A percentile compares a stretch with the other conserved stretches of the same genome.
These are phyloP conservation scores for Charadrius vociferus DNA, from an alignment of 2,113 vertebrate genomes.

Conservation along the genomic window DNA sequence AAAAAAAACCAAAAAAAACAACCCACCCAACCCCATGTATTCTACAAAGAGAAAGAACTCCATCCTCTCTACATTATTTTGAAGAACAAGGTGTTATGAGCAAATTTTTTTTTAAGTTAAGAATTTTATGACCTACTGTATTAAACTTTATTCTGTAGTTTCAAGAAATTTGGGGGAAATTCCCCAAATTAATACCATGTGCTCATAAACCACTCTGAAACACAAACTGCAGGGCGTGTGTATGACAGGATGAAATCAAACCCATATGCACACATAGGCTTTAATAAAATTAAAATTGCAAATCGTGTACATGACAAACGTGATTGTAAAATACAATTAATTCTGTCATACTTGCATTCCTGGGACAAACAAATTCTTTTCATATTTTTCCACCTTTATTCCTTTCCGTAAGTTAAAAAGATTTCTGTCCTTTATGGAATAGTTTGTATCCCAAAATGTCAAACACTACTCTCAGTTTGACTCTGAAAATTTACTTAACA, in stretches of 20 bases:
- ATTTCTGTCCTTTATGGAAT: not conserved
- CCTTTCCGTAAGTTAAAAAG: not conserved
- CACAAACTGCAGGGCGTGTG: not conserved
- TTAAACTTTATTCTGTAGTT: not conserved
- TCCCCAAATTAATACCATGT: constrained; percentile 49
- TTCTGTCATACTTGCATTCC: not conserved
- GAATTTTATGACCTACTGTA: constrained; percentile 14
- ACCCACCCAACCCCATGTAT: rapidly evolving
- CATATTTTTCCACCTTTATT: not conserved
- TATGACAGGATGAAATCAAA: constrained; percentile 47
- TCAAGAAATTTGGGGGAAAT: constrained; percentile 14
- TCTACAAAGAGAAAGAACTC: not conserved
- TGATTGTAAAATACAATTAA: not conserved
- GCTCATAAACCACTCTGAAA: constrained; percentile 4
- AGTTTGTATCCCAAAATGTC: not conserved
- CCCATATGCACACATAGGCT: not conserved
- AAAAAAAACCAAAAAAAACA: not conserved
- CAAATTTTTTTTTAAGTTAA: not conserved
- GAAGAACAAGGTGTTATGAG: not conserved
- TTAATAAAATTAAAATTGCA: constrained; percentile 54
- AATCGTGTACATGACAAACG: constrained; percentile 43
- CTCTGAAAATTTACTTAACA: not conserved
- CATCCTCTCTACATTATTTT: not conserved
- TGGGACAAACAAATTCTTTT: not conserved
- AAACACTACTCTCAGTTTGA: not conserved